A percentile compares a stretch with the other conserved stretches of the same genome.
Conservation (phyloP, 2,888 invertebrate species). For the Synanthedon tipuliformis region DNA sequence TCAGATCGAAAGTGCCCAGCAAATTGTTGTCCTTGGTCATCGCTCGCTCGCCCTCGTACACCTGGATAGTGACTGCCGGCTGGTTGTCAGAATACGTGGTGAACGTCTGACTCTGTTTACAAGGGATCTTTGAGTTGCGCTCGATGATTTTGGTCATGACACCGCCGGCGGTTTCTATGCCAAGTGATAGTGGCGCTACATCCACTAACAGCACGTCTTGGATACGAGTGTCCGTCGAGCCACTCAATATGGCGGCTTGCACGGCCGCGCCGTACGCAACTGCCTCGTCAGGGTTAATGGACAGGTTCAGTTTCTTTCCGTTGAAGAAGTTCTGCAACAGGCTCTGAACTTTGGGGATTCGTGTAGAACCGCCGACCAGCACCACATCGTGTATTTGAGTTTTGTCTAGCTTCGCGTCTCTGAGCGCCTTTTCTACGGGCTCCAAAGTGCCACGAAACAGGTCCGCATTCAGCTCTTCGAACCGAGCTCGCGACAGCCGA, state of each 20-base stretch:
- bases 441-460: too few species aligned
- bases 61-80: too few species aligned
- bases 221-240: slow-evolving; percentile 74
- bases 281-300: slow-evolving; percentile 78
- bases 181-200: slow-evolving; percentile 29
- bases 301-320: slow-evolving; percentile 72
- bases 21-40: slow-evolving; percentile 77
- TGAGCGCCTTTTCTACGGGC: slow-evolving; percentile 45
- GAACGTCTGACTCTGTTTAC: slow-evolving; percentile 57
- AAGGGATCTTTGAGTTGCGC: slow-evolving; percentile 71
- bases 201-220: slow-evolving; percentile 25
- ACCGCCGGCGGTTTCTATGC: slow-evolving; percentile 68
- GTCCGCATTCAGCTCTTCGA: too few species aligned
- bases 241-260: slow-evolving; percentile 72
- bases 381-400: slow-evolving; percentile 75
- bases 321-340: slow-evolving; percentile 75
- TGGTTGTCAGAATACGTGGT: too few species aligned
- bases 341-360: slow-evolving; percentile 77
- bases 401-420: slow-evolving; percentile 78
- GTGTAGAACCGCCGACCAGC: slow-evolving; percentile 78
- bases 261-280: slow-evolving; percentile 77
- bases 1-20: slow-evolving; percentile 63
- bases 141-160: slow-evolving; percentile 76
- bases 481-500: too few species aligned
- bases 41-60: slow-evolving; percentile 33